Percentiles rank a stretch among this genome's conserved stretches.
These are phyloP conservation scores for Carcinoscorpius rotundicauda DNA, from an alignment of 1,140 invertebrate species.

Conservation along the genomic window DNA sequence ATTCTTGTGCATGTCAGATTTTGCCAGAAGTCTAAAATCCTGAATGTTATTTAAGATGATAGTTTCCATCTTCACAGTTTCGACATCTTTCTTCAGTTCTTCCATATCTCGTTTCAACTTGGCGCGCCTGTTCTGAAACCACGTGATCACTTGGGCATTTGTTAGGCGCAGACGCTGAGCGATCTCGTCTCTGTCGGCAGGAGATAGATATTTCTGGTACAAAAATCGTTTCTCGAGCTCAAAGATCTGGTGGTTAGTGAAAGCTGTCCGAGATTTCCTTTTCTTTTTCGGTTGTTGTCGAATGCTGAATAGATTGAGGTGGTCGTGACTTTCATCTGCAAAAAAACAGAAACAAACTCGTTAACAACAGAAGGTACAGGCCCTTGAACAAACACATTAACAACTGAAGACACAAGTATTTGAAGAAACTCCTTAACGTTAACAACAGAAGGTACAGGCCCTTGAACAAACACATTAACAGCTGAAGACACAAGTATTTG, in stretches of 20 bases:
- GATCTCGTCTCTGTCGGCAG: constrained; percentile 91
- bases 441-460: no score
- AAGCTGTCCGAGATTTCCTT: constrained; percentile 91
- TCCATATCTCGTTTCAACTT: constrained; percentile 97
- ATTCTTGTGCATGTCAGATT: no score
- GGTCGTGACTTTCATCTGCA: constrained; percentile 15
- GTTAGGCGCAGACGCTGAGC: constrained; percentile 81
- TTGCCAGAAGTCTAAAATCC: no score
- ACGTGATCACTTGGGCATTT: constrained; percentile 94
- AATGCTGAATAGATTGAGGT: constrained; percentile 47
- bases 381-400: no score
- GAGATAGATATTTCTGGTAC: constrained; percentile 95
- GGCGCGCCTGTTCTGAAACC: constrained; percentile 95
- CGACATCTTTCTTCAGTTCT: constrained; percentile 94
- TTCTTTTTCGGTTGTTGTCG: constrained; percentile 92
- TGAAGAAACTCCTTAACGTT: no score
- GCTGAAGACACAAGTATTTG: no score
- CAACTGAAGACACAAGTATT: no score
- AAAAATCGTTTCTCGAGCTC: constrained; percentile 93
- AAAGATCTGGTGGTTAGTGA: constrained; percentile 97
- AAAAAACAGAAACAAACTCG: constrained; percentile 4
- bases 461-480: no score
- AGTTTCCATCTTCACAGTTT: constrained; percentile 58
- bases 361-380: no score
- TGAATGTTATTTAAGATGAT: no score